Percentiles rank a stretch among this genome's conserved stretches.
These are phyloP conservation scores for Gadus macrocephalus DNA, from an alignment of 2,113 vertebrate species.

Conservation along the genomic window DNA sequence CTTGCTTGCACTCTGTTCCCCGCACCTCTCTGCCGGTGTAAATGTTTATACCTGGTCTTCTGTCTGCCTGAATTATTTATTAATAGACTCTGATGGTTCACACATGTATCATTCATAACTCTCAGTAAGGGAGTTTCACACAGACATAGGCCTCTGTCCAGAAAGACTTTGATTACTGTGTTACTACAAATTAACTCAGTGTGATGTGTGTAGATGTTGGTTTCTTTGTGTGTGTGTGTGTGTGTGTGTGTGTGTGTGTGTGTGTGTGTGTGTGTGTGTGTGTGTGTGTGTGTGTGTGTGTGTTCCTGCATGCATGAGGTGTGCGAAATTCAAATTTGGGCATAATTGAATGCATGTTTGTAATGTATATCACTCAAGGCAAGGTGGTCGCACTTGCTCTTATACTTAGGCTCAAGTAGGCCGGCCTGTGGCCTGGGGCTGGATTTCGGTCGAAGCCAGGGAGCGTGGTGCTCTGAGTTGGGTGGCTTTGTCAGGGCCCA, in stretches of 20 bases:
- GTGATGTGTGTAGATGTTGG: not conserved
- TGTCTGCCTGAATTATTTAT: slow-evolving; percentile 33
- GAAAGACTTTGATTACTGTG: not conserved
- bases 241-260: slow-evolving; percentile 1
- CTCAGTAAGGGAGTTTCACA: not conserved
- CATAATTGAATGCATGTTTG: slow-evolving; percentile 15
- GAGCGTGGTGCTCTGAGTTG: slow-evolving; percentile 46
- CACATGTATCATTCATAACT: slow-evolving; percentile 12
- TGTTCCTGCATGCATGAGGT: not conserved
- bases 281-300: not conserved
- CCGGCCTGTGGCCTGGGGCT: slow-evolving; percentile 53
- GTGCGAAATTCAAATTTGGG: not conserved
- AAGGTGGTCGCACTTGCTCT: slow-evolving; percentile 36
- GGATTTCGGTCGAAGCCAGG: slow-evolving; percentile 58
- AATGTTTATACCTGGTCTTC: slow-evolving; percentile 21
- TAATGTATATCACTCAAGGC: slow-evolving; percentile 37
- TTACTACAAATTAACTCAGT: not conserved
- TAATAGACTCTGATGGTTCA: slow-evolving; percentile 27
- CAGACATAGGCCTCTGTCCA: not conserved
- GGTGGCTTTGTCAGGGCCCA: slow-evolving; percentile 70
- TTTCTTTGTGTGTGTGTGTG: not conserved
- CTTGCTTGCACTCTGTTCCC: slow-evolving; percentile 28
- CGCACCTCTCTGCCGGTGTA: slow-evolving; percentile 15
- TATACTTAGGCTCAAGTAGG: slow-evolving; percentile 58
- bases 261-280: slow-evolving; percentile 1